A percentile compares a stretch with the other conserved stretches of the same genome.
Conservation (phyloP, 2,113 vertebrate genomes). For the Xenus cinereus region DNA sequence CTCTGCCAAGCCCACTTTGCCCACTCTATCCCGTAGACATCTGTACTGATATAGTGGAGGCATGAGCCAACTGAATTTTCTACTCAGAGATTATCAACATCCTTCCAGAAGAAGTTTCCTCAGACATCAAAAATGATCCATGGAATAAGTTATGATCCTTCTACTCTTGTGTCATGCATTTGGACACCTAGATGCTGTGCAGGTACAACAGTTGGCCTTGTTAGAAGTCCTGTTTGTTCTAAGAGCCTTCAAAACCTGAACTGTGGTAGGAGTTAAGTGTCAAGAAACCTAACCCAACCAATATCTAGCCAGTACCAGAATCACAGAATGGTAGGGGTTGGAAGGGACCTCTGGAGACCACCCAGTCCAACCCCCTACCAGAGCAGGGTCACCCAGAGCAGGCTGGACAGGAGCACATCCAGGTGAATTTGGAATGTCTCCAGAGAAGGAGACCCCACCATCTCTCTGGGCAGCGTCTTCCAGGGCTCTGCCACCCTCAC, state of each 20-base stretch:
- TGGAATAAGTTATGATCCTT: neutral
- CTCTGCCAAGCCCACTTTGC: neutral
- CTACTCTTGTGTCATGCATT: neutral
- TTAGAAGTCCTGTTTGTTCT: neutral
- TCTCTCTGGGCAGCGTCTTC: too few relatives aligned
- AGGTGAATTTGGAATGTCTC: too few relatives aligned
- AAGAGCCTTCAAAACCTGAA: neutral
- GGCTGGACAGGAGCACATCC: too few relatives aligned
- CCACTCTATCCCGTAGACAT: neutral
- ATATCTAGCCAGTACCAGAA: neutral
- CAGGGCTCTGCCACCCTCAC: too few relatives aligned
- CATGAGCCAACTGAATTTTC: neutral
- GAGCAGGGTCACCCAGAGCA: too few relatives aligned
- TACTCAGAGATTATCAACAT: neutral
- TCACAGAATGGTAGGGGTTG: too few relatives aligned
- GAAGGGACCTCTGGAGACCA: too few relatives aligned
- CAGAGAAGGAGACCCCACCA: too few relatives aligned
- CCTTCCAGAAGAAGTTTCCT: neutral
- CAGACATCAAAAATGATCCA: neutral
- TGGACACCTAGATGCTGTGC: neutral
- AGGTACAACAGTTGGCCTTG: neutral
- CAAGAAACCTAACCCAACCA: neutral
- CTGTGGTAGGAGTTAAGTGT: neutral
- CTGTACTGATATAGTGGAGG: neutral
- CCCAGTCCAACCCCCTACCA: too few relatives aligned